Base-by-base conservation (phyloP, 2,888 invertebrate genomes). In the Oscheius sp. region DNA sequence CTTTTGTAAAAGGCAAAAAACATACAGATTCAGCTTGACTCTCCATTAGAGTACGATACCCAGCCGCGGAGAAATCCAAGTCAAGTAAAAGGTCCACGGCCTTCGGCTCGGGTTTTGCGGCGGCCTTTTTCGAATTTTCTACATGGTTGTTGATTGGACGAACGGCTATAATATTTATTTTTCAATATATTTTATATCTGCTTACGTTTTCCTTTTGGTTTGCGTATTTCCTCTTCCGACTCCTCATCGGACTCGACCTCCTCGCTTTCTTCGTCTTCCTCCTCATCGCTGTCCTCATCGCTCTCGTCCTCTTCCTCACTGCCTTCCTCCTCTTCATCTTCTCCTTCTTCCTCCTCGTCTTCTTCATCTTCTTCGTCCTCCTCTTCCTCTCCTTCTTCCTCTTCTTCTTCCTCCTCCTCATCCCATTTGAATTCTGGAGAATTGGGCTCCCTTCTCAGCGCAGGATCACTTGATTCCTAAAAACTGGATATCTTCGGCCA, bases 321-420 rank as follows among this genome's bases (percentile, higher is more conserved):
- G 9, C 64, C 61, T 29, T 76, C 78, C 21, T 72, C 77, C 21
- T 74, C 71, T 7, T 73, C 72, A 21, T 79, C 77, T 6, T 73
- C 72, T 23, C 73, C 77, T 12, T 69, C 76, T 12, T 72, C 68
- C 13, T 76, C 76, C 12, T 75, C 76, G 21, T 78, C 77, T 21
- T 74, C 78, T 9, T 76, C 78, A 3, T 76, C 80, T 0, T 80
- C 81, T 0, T 81, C 84, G 9, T 78, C 80, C 6, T 73, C 78
- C 21, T 84, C 84, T 5, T 81, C 84, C 0, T 83, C 84, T 0
- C 79, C 80, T 25, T 83, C 81, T 16, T 82, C 81, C 7, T 84
- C 82, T n/a, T 80, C 80, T n/a, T 78, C 81, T 43, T 80, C 78
- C n/a, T 71, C 66, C 25, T 76, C 77, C n/a, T 81, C 82, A 5